Evolutionary conservation across 1,140 invertebrate genomes (phyloP), one percentile per base, ranked within the genome.

Genomic region (Plutomurus gul): DNA sequence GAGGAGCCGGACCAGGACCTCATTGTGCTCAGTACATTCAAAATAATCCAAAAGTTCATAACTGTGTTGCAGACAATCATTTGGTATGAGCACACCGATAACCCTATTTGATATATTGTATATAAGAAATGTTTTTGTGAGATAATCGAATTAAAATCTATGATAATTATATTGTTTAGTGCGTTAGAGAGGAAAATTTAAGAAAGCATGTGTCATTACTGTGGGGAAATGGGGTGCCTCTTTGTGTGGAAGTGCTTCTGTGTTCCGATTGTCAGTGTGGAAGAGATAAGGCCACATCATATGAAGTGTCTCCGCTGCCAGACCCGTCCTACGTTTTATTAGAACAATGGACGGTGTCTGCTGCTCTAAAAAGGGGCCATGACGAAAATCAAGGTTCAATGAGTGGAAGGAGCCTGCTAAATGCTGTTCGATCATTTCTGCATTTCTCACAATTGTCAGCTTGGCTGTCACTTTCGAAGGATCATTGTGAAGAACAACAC

Each of bases 401-500:
- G 47, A 85, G 85, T 65, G 88, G 88, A 82, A 91, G 92, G 83
- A 93, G 92, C 86, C 88, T 98, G 76, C 90, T 96, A 81, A 95
- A 95, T 86, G 96, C 96, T n/a, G 92, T 98, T 11, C 90, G 95
- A 72, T 98, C 96, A 5, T 95, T 96, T 85, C 89, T 98, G n/a
- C 95, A 97, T 88, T 98, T 98, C 88, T 97, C 96, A 0, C 96
- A 98, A 88, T 90, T 98, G 51, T 94, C 94, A 22, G 95, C 96
- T 30, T 98, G 96, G 96, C 87, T 91, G 47, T 91, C 89, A 83
- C 88, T 87, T 72, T 89, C 86, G 36, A 83, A 84, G 39, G 90
- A 65, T 65, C 25, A 65, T 27, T 65, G 89, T 74, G 84, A 84
- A 74, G 88, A 86, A 80, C 91, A 89, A 75, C 87, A 88, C 74